Evolutionary conservation across 2,888 invertebrate species (phyloP).

Genomic region (Drosophila cognata): DNA sequence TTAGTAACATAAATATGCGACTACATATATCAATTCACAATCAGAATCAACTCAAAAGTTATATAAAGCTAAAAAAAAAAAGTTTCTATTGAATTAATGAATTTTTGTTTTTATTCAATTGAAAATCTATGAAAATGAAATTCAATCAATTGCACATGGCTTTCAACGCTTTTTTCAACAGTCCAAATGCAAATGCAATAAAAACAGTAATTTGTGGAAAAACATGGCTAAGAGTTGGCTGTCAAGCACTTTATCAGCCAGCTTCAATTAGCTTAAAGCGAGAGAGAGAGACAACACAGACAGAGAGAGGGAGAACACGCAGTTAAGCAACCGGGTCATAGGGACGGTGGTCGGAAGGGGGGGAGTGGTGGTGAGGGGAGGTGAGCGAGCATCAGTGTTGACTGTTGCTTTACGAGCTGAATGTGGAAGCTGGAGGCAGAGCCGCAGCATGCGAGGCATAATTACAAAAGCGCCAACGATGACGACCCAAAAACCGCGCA

Average conservation of each 20-base stretch:
- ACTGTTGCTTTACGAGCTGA: slow-evolving; percentile 24
- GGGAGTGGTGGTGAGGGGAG: no score
- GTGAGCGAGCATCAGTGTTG: slow-evolving; percentile 26
- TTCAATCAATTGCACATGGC: background rate
- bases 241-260: slow-evolving; percentile 57
- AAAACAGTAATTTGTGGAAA: slow-evolving; percentile 24
- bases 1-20: background rate
- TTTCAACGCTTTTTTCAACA: background rate
- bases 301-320: background rate
- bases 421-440: slow-evolving; percentile 13
- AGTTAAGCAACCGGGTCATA: slow-evolving; percentile 39
- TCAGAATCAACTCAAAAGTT: background rate
- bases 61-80: background rate
- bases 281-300: background rate
- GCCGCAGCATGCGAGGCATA: slow-evolving; percentile 58
- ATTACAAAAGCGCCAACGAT: slow-evolving; percentile 68
- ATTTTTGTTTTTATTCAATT: background rate
- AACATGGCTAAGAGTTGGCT: slow-evolving; percentile 30
- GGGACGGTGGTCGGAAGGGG: background rate
- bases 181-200: slow-evolving; percentile 25
- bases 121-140: background rate
- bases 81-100: background rate
- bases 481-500: slow-evolving; percentile 50
- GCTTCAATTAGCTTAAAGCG: slow-evolving; percentile 52
- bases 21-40: background rate